Percentiles rank a stretch among this genome's conserved stretches.
These are phyloP conservation scores for Oryzaephilus surinamensis DNA, from an alignment of 1,140 invertebrate genomes.

Conservation along the genomic window DNA sequence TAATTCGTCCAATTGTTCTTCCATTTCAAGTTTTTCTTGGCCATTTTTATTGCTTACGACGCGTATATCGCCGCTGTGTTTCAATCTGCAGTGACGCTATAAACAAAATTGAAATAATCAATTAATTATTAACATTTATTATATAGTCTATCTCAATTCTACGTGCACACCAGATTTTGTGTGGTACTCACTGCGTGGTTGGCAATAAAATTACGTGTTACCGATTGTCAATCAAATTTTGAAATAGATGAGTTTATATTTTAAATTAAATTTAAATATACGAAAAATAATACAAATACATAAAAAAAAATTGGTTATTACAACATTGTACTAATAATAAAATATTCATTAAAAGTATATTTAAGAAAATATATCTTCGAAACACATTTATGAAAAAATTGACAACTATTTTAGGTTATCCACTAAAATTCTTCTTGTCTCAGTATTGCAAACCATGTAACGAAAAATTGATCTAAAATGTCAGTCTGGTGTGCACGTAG, in stretches of 20 bases:
- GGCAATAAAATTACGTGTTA: background rate
- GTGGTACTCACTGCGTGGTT: too few relatives aligned
- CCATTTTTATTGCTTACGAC: slow-evolving; percentile 42
- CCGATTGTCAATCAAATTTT: background rate
- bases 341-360: background rate
- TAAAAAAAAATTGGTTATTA: background rate
- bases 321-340: background rate
- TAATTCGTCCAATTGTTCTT: slow-evolving; percentile 30
- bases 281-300: background rate
- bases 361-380: too few relatives aligned
- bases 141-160: too few relatives aligned
- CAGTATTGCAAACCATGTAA: too few relatives aligned
- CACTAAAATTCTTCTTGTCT: too few relatives aligned
- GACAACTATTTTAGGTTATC: too few relatives aligned
- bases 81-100: slow-evolving; percentile 62
- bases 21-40: slow-evolving; percentile 36
- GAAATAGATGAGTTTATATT: background rate
- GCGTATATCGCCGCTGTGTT: slow-evolving; percentile 58
- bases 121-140: background rate
- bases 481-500: too few relatives aligned
- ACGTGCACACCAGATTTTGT: too few relatives aligned
- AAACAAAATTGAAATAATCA: slow-evolving; percentile 30
- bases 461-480: too few relatives aligned
- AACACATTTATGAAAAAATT: too few relatives aligned
- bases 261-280: background rate